A percentile compares a stretch with the other conserved stretches of the same genome.
Conservation (phyloP, 2,113 vertebrate genomes). For the Oophaga pumilio region DNA sequence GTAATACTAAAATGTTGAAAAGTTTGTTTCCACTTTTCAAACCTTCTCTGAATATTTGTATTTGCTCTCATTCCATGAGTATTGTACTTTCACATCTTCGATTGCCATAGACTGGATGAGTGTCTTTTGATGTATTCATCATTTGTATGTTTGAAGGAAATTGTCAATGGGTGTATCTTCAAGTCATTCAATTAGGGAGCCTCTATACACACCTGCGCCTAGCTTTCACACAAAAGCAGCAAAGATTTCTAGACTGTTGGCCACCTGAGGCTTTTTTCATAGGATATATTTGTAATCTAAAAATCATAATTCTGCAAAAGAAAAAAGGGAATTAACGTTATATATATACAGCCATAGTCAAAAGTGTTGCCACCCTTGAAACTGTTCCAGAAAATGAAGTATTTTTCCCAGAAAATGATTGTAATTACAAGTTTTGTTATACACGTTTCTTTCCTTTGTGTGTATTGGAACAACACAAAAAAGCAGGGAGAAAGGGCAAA, state of each 20-base stretch:
- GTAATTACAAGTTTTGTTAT: no score
- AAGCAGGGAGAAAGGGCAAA: no score
- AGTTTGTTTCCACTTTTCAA: background rate
- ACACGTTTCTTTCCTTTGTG: no score
- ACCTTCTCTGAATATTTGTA: no score
- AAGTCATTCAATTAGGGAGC: conserved; percentile 32
- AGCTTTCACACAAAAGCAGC: conserved; percentile 8
- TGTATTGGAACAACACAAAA: no score
- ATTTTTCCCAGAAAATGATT: no score
- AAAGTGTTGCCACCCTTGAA: no score
- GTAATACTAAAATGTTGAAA: background rate
- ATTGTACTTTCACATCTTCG: background rate
- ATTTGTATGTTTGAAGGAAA: background rate
- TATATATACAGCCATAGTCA: no score
- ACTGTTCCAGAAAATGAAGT: no score
- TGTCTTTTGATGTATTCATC: background rate
- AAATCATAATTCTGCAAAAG: background rate
- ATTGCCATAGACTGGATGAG: background rate
- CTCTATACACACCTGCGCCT: conserved; percentile 25
- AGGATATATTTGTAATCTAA: background rate
- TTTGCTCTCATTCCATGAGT: background rate
- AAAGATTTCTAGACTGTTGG: background rate
- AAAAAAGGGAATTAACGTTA: background rate
- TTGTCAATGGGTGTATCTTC: conserved; percentile 8
- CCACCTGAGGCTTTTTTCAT: conserved; percentile 27